These are phyloP conservation scores for Alloplasta piceator DNA, from an alignment of 2,888 invertebrate species.

Conservation along the genomic window DNA sequence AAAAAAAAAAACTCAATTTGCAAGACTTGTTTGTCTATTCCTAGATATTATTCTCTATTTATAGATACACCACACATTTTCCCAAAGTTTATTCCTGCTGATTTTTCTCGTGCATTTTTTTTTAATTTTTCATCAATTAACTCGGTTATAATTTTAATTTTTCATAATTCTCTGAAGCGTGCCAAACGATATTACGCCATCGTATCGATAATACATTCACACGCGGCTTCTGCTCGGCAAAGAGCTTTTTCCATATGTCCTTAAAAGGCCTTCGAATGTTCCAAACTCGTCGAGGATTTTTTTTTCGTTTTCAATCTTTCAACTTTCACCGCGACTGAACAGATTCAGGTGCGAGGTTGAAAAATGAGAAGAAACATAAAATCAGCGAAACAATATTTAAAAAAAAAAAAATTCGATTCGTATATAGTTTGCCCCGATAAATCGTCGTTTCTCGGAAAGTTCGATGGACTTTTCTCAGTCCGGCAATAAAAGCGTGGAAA, in stretches of 20 bases:
- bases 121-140: conserved; percentile 2
- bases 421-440: not conserved
- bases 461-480: conserved; percentile 48
- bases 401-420: conserved; percentile 4
- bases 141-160: not conserved
- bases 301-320: not conserved
- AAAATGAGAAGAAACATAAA: conserved; percentile 9
- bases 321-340: conserved; percentile 32
- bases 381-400: not conserved
- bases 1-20: too few species aligned
- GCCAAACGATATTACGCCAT: conserved; percentile 12
- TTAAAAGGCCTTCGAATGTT: conserved; percentile 45
- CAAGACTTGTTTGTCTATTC: too few species aligned
- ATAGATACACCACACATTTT: conserved; percentile 23
- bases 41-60: too few species aligned
- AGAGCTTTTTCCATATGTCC: conserved; percentile 25
- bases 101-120: conserved; percentile 26
- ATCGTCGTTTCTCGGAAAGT: conserved; percentile 2
- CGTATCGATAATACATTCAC: conserved; percentile 45
- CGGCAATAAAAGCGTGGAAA: not conserved
- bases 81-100: conserved; percentile 8
- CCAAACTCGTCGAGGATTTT: not conserved
- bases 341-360: not conserved
- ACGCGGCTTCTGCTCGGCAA: conserved; percentile 5
- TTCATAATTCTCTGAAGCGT: not conserved